Conservation (phyloP, 2,797 vertebrate genomes). For the Anomalospiza imberbis region DNA sequence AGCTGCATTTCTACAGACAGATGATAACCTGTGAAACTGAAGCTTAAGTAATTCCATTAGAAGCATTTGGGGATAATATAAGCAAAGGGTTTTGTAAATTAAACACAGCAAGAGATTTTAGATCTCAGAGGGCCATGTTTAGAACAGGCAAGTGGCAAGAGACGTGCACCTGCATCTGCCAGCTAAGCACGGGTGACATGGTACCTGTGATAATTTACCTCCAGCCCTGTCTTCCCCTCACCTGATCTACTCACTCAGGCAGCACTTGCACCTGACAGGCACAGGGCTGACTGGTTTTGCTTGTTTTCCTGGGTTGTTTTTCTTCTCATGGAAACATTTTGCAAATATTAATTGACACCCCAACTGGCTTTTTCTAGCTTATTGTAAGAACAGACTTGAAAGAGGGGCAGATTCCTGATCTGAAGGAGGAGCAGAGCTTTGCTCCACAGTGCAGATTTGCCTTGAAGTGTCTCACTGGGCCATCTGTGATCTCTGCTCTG, state of each 20-base stretch:
- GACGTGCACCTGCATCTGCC: neutral
- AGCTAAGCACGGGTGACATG: rapidly evolving
- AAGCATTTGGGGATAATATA: neutral
- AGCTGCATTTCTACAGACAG: neutral
- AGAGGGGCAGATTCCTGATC: neutral
- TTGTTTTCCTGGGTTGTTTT: neutral
- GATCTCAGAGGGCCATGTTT: neutral
- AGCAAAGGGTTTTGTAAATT: neutral
- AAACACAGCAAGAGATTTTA: neutral
- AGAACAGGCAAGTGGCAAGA: neutral
- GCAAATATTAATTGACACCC: neutral
- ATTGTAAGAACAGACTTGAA: neutral
- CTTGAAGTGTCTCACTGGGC: neutral
- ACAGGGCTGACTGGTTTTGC: neutral
- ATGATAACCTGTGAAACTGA: neutral
- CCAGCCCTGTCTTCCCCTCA: neutral
- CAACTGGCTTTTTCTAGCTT: neutral
- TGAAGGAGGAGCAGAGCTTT: neutral
- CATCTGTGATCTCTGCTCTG: neutral
- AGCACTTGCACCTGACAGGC: neutral
- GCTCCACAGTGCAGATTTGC: neutral
- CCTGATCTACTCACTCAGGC: neutral
- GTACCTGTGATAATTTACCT: neutral
- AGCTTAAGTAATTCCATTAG: neutral
- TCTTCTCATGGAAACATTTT: neutral